Percentiles rank a stretch among this genome's conserved stretches.
phyloP scores from a whole-genome alignment of 1,140 invertebrate species.

The Apis cerana region DNA sequence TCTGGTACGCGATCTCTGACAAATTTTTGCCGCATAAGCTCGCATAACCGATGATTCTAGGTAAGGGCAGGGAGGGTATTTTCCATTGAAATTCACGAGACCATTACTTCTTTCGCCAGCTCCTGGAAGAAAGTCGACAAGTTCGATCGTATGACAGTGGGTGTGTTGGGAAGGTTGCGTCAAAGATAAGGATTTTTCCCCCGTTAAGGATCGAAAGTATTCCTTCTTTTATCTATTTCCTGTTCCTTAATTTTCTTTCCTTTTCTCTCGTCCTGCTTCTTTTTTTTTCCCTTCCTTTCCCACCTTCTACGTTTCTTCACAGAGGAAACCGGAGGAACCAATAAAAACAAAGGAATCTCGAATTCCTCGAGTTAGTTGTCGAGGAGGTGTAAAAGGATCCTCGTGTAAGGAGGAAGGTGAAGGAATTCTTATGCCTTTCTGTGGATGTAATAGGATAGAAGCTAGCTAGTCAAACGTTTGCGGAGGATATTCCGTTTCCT shows the following conservation, averaged over 20 bases:
- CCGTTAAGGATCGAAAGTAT: conserved; percentile 23
- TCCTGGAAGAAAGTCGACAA: conserved; percentile 16
- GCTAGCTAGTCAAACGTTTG: background rate
- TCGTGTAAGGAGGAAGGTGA: background rate
- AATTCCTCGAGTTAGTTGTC: conserved; percentile 10
- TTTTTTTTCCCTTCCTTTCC: background rate
- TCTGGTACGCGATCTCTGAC: background rate
- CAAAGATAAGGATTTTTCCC: conserved; percentile 26
- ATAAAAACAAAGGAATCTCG: background rate
- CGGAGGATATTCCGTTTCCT: background rate
- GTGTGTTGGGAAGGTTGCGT: conserved; percentile 14
- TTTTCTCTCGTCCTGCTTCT: background rate
- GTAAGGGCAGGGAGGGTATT: background rate
- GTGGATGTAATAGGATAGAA: background rate
- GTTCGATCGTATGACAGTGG: background rate
- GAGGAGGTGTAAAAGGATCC: background rate
- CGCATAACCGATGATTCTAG: background rate
- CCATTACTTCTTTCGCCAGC: conserved; percentile 16
- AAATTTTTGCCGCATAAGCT: background rate
- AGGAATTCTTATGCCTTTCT: background rate
- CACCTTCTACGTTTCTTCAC: background rate
- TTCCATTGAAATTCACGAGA: conserved; percentile 24
- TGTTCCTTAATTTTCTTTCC: background rate
- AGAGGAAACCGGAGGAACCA: too few species aligned
- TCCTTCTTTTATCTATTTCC: background rate